These are phyloP conservation scores for Aphelenchoides besseyi DNA, from an alignment of 1,140 invertebrate genomes.

Conservation along the genomic window DNA sequence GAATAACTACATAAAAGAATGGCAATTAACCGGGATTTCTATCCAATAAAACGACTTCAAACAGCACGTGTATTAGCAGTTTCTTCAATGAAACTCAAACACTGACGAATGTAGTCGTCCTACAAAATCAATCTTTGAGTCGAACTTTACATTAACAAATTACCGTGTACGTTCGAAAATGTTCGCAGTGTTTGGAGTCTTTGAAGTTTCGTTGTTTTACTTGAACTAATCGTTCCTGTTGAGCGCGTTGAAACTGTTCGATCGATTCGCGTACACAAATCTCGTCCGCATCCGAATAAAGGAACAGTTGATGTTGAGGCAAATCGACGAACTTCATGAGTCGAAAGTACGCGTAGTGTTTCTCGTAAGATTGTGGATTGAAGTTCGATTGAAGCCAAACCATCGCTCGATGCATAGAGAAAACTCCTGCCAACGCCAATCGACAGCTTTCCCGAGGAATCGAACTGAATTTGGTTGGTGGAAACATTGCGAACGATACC, in stretches of 20 bases:
- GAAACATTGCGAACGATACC: constrained; percentile 43
- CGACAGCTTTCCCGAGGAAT: constrained; percentile 39
- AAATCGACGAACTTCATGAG: constrained; percentile 66
- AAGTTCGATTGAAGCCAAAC: constrained; percentile 52
- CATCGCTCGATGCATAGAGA: constrained; percentile 39
- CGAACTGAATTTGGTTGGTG: constrained; percentile 64
- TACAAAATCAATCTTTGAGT: too few relatives aligned
- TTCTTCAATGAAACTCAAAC: constrained; percentile 21
- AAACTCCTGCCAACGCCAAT: constrained; percentile 44
- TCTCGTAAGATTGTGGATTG: constrained; percentile 64
- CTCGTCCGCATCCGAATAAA: constrained; percentile 73
- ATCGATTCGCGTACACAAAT: constrained; percentile 66
- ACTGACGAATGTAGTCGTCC: constrained; percentile 23
- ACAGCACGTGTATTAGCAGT: too few relatives aligned
- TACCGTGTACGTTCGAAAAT: constrained; percentile 20
- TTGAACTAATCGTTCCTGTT: constrained; percentile 37
- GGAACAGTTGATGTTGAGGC: constrained; percentile 70
- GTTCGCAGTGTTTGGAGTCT: constrained; percentile 26
- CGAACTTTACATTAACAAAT: too few relatives aligned
- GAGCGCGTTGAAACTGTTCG: constrained; percentile 59
- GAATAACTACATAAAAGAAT: too few relatives aligned
- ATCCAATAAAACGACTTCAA: too few relatives aligned
- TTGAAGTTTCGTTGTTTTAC: constrained; percentile 18
- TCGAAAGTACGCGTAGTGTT: constrained; percentile 61
- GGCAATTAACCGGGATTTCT: too few relatives aligned